phyloP scores from a whole-genome alignment of 2,888 invertebrate species.

The Drosophila bunnanda region DNA sequence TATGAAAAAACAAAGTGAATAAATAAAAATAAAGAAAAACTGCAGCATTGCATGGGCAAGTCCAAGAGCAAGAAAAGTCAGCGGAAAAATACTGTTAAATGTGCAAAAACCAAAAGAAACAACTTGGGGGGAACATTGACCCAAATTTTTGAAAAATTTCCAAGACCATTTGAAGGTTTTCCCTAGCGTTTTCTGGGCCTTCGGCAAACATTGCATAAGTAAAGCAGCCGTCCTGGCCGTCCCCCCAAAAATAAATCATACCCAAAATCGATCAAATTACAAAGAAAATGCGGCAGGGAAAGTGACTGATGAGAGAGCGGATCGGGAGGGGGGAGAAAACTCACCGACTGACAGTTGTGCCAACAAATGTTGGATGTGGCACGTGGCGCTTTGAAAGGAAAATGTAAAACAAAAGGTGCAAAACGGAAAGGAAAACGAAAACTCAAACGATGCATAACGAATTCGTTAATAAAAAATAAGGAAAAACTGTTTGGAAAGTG shows the following conservation, averaged over 20 bases:
- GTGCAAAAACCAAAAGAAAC: constrained; percentile 56
- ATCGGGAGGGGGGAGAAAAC: constrained; percentile 30
- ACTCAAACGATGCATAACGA: constrained; percentile 68
- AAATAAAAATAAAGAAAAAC: constrained; percentile 36
- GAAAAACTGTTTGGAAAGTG: constrained; percentile 62
- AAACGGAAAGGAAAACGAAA: constrained; percentile 54
- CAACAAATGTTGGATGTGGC: constrained; percentile 73
- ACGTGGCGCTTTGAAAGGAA: constrained; percentile 59
- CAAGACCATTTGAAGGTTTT: constrained; percentile 58
- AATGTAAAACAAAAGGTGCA: constrained; percentile 68
- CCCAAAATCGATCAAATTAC: constrained; percentile 67
- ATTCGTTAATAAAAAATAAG: constrained; percentile 60
- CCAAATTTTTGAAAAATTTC: constrained; percentile 51
- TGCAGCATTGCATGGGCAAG: constrained; percentile 76
- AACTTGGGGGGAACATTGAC: constrained; percentile 64
- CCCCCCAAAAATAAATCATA: constrained; percentile 31
- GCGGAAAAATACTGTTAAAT: constrained; percentile 68
- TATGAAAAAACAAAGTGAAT: constrained; percentile 15
- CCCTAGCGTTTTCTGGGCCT: constrained; percentile 24
- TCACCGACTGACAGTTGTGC: constrained; percentile 67
- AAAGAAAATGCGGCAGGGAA: constrained; percentile 59
- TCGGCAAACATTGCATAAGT: constrained; percentile 72
- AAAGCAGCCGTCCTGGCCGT: constrained; percentile 67
- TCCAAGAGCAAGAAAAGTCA: constrained; percentile 76
- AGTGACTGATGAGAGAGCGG: constrained; percentile 17